Percentiles rank a stretch among this genome's conserved stretches.
Conservation (phyloP, 2,113 vertebrate species). For the cattle (Bos taurus) region ARS-UCD2.0 NC_037333.1:115955501-115956000, state of each 20-base stretch:
- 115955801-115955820: not conserved
- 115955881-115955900: not conserved
- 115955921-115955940: not conserved
- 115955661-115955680: not conserved
- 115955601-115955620: not conserved
- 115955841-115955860: not conserved
- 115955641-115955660: not conserved
- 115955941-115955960: not conserved
- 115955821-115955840: not conserved
- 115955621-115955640: not conserved
- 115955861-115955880: not conserved
- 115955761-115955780: not conserved
- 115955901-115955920: not conserved
- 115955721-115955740: not conserved
- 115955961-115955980: not conserved
- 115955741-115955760: not conserved
- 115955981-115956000: rapidly evolving
- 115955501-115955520: not conserved
- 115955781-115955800: not conserved
- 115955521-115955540: not conserved
- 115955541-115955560: not conserved
- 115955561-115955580: not conserved
- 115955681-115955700: not conserved
- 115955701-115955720: not conserved
- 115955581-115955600: not conserved